These are phyloP conservation scores for Haliclona indistincta DNA, from an alignment of 37 sponge, comb jelly and placozoan genomes.

Conservation along the genomic window DNA sequence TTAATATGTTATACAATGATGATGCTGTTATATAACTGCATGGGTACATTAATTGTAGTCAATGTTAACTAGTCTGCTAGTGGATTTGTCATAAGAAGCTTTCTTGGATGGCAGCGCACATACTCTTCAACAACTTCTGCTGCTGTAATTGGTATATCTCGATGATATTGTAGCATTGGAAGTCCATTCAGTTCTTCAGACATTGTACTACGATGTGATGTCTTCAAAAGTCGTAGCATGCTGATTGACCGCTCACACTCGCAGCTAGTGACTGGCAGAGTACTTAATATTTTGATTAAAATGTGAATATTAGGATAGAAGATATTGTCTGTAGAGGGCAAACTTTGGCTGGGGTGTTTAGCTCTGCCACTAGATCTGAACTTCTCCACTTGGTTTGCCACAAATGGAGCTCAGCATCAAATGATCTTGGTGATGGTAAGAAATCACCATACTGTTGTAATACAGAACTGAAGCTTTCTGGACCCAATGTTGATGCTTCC, in stretches of 20 bases:
- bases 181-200: too few species aligned
- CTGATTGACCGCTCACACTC: conserved; percentile 68
- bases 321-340: conserved; percentile 37
- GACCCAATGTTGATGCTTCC: not conserved
- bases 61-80: too few species aligned
- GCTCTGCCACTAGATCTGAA: conserved; percentile 5
- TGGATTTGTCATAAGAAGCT: too few species aligned
- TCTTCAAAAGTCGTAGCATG: too few species aligned
- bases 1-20: too few species aligned
- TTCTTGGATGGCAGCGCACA: too few species aligned
- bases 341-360: conserved; percentile 27
- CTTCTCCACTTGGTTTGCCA: conserved; percentile 46
- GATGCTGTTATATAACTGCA: too few species aligned
- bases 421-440: conserved; percentile 26
- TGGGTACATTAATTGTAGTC: too few species aligned
- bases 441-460: conserved; percentile 41
- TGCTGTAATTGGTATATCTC: too few species aligned
- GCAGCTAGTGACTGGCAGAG: conserved; percentile 65
- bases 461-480: not conserved
- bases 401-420: conserved; percentile 42
- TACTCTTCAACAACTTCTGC: too few species aligned
- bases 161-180: too few species aligned
- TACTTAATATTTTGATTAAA: conserved; percentile 36
- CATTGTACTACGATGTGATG: too few species aligned
- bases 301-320: conserved; percentile 53